These are phyloP conservation scores for Eupithecia centaureata DNA, from an alignment of 2,888 invertebrate genomes.

Conservation along the genomic window DNA sequence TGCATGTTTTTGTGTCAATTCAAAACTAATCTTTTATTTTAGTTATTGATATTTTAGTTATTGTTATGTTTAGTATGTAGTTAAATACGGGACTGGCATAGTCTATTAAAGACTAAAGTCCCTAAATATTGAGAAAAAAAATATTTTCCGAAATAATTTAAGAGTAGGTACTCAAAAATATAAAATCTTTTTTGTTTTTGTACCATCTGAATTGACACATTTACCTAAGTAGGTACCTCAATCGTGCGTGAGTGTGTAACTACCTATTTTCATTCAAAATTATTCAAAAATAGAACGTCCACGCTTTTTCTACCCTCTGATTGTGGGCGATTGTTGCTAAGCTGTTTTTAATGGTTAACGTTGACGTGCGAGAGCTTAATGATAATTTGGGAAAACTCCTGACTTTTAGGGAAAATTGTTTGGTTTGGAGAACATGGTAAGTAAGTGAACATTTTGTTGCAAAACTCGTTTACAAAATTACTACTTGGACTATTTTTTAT, in stretches of 20 bases:
- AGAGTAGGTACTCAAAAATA: no score
- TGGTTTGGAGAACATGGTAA: background rate
- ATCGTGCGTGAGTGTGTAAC: background rate
- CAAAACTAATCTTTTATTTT: no score
- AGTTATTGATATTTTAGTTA: no score
- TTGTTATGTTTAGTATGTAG: no score
- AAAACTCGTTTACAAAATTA: background rate
- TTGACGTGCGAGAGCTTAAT: conserved; percentile 17
- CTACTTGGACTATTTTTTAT: background rate
- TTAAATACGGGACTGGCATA: no score
- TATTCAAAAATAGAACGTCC: background rate
- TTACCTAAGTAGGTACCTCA: no score
- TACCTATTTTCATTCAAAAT: background rate
- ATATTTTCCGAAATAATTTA: no score
- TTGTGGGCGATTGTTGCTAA: conserved; percentile 18
- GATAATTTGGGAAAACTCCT: conserved; percentile 9
- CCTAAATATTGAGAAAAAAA: no score
- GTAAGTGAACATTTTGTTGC: background rate
- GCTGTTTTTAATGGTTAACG: conserved; percentile 28
- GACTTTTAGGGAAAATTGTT: conserved; percentile 11
- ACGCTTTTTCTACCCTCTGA: background rate
- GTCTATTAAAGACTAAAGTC: no score
- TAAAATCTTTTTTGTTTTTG: no score
- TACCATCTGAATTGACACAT: background rate
- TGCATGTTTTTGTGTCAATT: no score